Percentiles rank a stretch among this genome's conserved stretches.
Evolutionary conservation across 2,797 vertebrate species (phyloP).

Genomic region (Kryptolebias ocellatus): DNA sequence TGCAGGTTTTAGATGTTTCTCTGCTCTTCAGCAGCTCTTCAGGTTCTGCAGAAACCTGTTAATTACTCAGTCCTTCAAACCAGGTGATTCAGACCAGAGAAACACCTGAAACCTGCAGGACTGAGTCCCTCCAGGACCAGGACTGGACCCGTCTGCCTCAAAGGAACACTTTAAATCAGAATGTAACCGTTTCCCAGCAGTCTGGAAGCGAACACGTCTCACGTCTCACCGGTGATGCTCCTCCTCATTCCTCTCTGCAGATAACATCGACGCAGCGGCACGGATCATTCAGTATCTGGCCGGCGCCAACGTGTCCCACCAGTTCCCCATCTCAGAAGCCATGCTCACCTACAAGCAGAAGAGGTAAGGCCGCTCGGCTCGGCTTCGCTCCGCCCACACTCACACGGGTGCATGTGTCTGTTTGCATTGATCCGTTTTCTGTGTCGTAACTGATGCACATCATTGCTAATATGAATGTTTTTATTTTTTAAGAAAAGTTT

Average conservation of each 20-base stretch:
- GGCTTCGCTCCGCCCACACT: too few relatives aligned
- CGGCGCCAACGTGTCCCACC: conserved; percentile 84
- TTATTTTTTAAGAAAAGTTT: background rate
- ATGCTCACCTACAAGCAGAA: conserved; percentile 90
- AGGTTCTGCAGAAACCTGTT: too few relatives aligned
- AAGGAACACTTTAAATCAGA: too few relatives aligned
- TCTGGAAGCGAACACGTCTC: too few relatives aligned
- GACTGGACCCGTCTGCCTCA: too few relatives aligned
- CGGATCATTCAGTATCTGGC: conserved; percentile 84
- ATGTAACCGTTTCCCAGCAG: too few relatives aligned
- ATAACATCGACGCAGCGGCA: conserved; percentile 83
- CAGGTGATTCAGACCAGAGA: too few relatives aligned
- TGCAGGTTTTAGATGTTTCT: too few relatives aligned
- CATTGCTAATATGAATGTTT: conserved; percentile 7
- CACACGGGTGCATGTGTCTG: conserved; percentile 9
- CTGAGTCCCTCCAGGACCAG: too few relatives aligned
- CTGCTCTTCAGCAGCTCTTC: too few relatives aligned
- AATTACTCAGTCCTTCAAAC: too few relatives aligned
- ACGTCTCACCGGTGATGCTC: conserved; percentile 20
- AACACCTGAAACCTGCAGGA: too few relatives aligned
- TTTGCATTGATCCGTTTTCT: conserved; percentile 29
- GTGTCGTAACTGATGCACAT: conserved; percentile 19
- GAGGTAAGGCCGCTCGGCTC: conserved; percentile 71
- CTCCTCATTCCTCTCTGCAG: conserved; percentile 58
- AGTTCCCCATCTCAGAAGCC: conserved; percentile 87